phyloP scores from a whole-genome alignment of 2,888 invertebrate genomes.

The Carterocephalus palaemon region DNA sequence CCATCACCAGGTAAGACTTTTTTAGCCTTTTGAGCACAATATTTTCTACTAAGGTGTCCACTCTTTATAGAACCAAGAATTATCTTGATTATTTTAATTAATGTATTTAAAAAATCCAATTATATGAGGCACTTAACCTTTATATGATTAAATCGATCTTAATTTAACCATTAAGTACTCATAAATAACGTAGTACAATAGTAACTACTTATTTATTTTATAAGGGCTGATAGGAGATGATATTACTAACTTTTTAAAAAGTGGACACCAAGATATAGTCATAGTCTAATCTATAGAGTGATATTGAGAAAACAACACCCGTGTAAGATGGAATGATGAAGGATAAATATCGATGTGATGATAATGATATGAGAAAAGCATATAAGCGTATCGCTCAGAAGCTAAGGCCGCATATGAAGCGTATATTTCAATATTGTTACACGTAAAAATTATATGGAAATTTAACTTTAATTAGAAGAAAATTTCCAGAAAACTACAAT shows the following conservation, averaged over 20 bases:
- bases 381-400: conserved; percentile 57
- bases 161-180: no score
- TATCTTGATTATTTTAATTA: no score
- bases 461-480: no score
- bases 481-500: no score
- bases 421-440: conserved; percentile 19
- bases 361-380: conserved; percentile 69
- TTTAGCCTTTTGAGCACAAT: background rate
- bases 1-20: background rate
- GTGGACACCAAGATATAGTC: conserved; percentile 15
- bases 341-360: conserved; percentile 40
- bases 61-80: background rate
- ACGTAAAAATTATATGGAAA: conserved; percentile 38
- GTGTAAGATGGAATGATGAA: conserved; percentile 32
- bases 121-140: no score
- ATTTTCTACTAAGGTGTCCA: conserved; percentile 12
- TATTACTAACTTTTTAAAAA: conserved; percentile 4
- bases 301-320: conserved; percentile 15
- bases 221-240: no score
- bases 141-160: no score
- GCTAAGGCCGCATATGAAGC: conserved; percentile 59
- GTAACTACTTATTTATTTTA: no score
- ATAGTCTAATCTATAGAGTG: conserved; percentile 17
- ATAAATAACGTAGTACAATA: no score
- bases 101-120: no score